Evolutionary conservation across 2,797 vertebrate species (phyloP), one percentile per base, ranked within the genome.

Genomic region (Argyrosomus regius): DNA sequence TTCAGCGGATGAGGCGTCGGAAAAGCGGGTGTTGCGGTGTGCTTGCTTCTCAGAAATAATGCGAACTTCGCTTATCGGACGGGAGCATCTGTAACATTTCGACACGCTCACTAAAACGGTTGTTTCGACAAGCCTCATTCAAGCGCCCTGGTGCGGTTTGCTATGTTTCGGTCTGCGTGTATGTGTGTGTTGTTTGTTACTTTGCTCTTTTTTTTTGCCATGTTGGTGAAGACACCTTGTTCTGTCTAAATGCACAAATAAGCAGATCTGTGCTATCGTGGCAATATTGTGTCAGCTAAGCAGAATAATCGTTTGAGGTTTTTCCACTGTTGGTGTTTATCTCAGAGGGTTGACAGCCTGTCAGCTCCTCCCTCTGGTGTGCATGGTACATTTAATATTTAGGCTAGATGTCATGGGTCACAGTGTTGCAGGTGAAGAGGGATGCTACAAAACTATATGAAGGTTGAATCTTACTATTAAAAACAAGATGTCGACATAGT

Each of bases 11-110:
- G 87, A 84, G 28, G 61, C 75, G 64, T 86, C 75, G 87, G 92
- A 93, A 94, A 87, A 83, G 66, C 82, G 85, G 75, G 84, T 75
- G 87, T 75, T 92, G 93, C 87, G 91, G 92, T 87, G 83, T 62
- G 54, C 74, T 89, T 4, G 82, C 71, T 94, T 95, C 95, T 95
- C 84, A 93, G 94, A 95, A 95, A 94, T 92, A 93, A 91, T 93
- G 78, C 52, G 76, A 87, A 85, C 13, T 86, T 79, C 66, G 28
- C 75, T 94, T 94, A 95, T 96, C 94, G 72, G 66, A 48, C 9
- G 2, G 46, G 61, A 75, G 83, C 26, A 91, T 89, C 86, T 80
- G 75, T 13, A 76, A 64, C 73, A 77, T 71, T 48, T 86, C 75
- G 77, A 92, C 81, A 86, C 45, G 68, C 46, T 72, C 63, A 87